phyloP scores from a whole-genome alignment of 2,113 vertebrate genomes.

The Aramus guarauna region DNA sequence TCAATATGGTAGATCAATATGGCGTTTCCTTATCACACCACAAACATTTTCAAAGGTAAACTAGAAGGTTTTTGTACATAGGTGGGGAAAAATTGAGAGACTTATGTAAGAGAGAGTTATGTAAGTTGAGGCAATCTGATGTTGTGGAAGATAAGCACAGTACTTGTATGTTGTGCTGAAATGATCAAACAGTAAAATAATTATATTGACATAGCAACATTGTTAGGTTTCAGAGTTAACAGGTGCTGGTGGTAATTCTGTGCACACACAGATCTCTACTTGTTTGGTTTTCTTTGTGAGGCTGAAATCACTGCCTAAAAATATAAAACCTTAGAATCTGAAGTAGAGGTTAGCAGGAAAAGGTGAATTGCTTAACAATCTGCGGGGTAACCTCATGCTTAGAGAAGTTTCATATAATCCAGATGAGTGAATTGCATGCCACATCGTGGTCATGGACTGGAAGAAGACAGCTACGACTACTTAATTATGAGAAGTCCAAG shows the following conservation, averaged over 20 bases:
- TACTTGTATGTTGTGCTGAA: background rate
- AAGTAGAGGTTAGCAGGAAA: background rate
- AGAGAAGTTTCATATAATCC: background rate
- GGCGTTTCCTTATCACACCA: background rate
- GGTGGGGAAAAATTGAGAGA: background rate
- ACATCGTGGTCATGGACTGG: background rate
- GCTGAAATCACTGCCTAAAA: background rate
- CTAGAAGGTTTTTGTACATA: background rate
- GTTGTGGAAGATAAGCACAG: background rate
- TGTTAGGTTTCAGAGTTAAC: background rate
- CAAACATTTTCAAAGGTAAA: background rate
- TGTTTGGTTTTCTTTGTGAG: background rate
- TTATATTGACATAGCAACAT: background rate
- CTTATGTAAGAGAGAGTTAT: background rate
- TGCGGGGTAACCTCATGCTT: background rate
- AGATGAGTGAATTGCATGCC: background rate
- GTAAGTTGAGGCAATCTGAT: background rate
- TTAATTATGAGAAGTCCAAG: background rate
- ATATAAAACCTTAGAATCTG: background rate
- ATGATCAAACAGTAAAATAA: background rate
- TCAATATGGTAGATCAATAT: constrained; percentile 20
- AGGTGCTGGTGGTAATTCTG: background rate
- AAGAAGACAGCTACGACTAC: background rate
- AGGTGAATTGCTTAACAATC: background rate
- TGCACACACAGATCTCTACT: background rate